Evolutionary conservation across 1,140 invertebrate species (phyloP), one percentile per base, ranked within the genome.

Genomic region (Leptopilina clavipes): DNA sequence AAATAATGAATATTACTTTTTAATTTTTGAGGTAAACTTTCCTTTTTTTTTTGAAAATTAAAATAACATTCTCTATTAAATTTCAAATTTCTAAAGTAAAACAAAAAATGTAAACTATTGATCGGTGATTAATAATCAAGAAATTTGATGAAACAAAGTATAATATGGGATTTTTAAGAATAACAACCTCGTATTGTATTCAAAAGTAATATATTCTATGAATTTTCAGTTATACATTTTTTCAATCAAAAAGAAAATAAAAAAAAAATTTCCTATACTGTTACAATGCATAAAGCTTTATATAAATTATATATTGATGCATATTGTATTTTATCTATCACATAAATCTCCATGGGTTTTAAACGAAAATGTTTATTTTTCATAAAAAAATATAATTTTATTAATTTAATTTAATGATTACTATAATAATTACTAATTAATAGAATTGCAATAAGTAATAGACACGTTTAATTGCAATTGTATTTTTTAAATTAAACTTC

Each of bases 201-300:
- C 59, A 37, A 65, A 65, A 65, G 25, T 65, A 65, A 6, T 65
- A 31, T 65, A 65, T 65, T 65, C 59, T 31, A 37, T 37, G 3
- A 65, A 25, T 3, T 31, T 40, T 65, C 1, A 59, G 14, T 65
- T 31, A n/a, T 52, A 65, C 59, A 65, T 7, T 37, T 31, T 31
- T n/a, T 31, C 59, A 65, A 65, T 65, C 12, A 37, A 5, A 2
- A 31, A 5, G 25, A n/a, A n/a, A n/a, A 3, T 31, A 37, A n/a
- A 14, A 14, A 22, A 14, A 31, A 65, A 65, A 65, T 6, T 31
- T 31, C 14, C 6, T 6, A 40, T 59, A 65, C 56, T 25, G 56
- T 65, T 7, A 65, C 25, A 37, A 65, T 22, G 25, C 3, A 22
- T 54, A 17, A 59, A 40, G 8, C 10, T 59, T 65, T 14, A 37